These are phyloP conservation scores for Oasisia sp. DNA, from an alignment of 2,888 invertebrate species.

Conservation along the genomic window DNA sequence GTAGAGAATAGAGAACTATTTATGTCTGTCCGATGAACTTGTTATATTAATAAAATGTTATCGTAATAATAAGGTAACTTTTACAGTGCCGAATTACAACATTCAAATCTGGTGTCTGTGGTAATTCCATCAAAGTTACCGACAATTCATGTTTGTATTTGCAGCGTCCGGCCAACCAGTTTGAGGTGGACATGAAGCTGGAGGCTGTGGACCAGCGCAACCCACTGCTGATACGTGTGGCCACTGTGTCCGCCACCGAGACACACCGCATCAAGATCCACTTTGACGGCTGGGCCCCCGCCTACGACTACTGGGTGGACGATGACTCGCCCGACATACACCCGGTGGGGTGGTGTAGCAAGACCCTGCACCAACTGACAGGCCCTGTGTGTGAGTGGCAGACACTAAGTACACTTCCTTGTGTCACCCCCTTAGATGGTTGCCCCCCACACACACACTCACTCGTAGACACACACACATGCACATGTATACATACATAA, in stretches of 20 bases:
- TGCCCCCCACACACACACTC: too few relatives aligned
- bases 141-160: not conserved
- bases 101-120: too few relatives aligned
- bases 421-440: too few relatives aligned
- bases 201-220: slow-evolving; percentile 93
- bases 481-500: too few relatives aligned
- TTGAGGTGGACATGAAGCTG: slow-evolving; percentile 87
- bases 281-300: slow-evolving; percentile 95
- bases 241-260: slow-evolving; percentile 86
- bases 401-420: not conserved
- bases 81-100: too few relatives aligned
- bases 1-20: too few relatives aligned
- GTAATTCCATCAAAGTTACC: too few relatives aligned
- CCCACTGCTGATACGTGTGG: slow-evolving; percentile 86
- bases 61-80: too few relatives aligned
- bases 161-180: slow-evolving; percentile 80
- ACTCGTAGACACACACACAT: too few relatives aligned
- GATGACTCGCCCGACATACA: slow-evolving; percentile 91
- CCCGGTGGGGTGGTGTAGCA: slow-evolving; percentile 90
- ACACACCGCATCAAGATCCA: slow-evolving; percentile 88
- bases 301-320: slow-evolving; percentile 95
- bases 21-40: too few relatives aligned
- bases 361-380: slow-evolving; percentile 87
- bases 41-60: too few relatives aligned
- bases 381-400: slow-evolving; percentile 75